These are phyloP conservation scores for Coelopa pilipes DNA, from an alignment of 2,888 invertebrate genomes.

Conservation along the genomic window DNA sequence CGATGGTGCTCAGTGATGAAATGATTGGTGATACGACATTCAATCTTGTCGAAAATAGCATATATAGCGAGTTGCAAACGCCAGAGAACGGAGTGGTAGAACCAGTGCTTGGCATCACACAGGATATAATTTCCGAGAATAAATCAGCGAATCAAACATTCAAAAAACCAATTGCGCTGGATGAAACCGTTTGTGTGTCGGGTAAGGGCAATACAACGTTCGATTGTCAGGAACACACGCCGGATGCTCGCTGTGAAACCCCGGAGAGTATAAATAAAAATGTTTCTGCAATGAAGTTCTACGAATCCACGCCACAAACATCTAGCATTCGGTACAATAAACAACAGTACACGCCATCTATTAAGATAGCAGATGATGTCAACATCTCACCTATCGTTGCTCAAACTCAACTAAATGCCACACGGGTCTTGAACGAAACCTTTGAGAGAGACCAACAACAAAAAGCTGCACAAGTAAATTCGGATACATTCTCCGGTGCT, in stretches of 20 bases:
- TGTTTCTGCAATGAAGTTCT: conserved; percentile 48
- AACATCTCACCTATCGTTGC: conserved; percentile 62
- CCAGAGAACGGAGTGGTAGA: conserved; percentile 20
- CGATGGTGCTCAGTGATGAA: conserved; percentile 57
- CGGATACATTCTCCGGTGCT: conserved; percentile 45
- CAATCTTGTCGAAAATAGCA: conserved; percentile 59
- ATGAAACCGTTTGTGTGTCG: conserved; percentile 53
- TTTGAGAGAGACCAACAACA: conserved; percentile 47
- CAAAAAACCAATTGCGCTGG: conserved; percentile 47
- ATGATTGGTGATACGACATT: conserved; percentile 62
- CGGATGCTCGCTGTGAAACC: conserved; percentile 55
- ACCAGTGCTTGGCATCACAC: conserved; percentile 39
- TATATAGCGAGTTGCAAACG: conserved; percentile 40
- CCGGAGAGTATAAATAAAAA: conserved; percentile 55
- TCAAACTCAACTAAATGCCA: conserved; percentile 41
- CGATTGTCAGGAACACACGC: conserved; percentile 45
- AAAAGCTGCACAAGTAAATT: conserved; percentile 38
- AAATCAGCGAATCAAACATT: conserved; percentile 49
- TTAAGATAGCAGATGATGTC: conserved; percentile 53
- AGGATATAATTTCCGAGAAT: conserved; percentile 30
- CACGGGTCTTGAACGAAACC: conserved; percentile 52
- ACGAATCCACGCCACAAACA: conserved; percentile 61
- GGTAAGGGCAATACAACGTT: conserved; percentile 47
- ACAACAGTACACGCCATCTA: conserved; percentile 54
- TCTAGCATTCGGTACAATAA: conserved; percentile 49